A percentile compares a stretch with the other conserved stretches of the same genome.
Evolutionary conservation across 2,888 invertebrate genomes (phyloP).

Genomic region (Drosophila austrosaltans): DNA sequence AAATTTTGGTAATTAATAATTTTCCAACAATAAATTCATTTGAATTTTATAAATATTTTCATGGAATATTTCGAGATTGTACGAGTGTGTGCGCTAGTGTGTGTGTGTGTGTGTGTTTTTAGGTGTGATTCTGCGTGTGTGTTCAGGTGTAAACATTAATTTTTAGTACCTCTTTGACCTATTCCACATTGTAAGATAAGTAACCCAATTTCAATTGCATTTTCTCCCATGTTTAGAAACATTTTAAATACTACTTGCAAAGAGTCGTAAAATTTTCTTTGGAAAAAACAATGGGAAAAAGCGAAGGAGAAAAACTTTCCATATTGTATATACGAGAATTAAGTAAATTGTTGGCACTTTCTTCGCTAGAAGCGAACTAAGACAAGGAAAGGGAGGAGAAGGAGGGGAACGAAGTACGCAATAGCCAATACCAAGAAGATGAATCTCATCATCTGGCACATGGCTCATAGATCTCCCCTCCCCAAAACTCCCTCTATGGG

Average conservation of each 20-base stretch:
- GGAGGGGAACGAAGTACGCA: too few relatives aligned
- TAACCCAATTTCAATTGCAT: slow-evolving; percentile 58
- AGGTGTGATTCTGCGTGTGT: not conserved
- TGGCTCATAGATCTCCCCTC: slow-evolving; percentile 21
- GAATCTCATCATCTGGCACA: slow-evolving; percentile 22
- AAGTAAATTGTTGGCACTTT: slow-evolving; percentile 63
- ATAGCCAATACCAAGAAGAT: slow-evolving; percentile 44
- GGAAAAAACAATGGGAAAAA: too few relatives aligned
- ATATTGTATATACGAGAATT: slow-evolving; percentile 31
- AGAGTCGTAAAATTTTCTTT: slow-evolving; percentile 49
- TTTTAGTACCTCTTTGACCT: slow-evolving; percentile 26
- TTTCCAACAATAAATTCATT: slow-evolving; percentile 18
- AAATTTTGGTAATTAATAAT: slow-evolving; percentile 58
- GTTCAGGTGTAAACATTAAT: slow-evolving; percentile 10
- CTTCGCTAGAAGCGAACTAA: slow-evolving; percentile 52
- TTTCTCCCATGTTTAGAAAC: not conserved
- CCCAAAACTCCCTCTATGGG: too few relatives aligned
- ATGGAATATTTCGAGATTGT: not conserved
- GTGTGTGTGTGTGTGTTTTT: not conserved
- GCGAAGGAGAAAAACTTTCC: slow-evolving; percentile 22
- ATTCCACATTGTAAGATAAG: slow-evolving; percentile 5
- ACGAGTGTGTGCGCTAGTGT: not conserved
- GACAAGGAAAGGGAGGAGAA: too few relatives aligned
- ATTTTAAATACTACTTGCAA: slow-evolving; percentile 36
- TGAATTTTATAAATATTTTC: slow-evolving; percentile 8